phyloP scores from a whole-genome alignment of 2,113 vertebrate species.

The Cichladusa arquata region DNA sequence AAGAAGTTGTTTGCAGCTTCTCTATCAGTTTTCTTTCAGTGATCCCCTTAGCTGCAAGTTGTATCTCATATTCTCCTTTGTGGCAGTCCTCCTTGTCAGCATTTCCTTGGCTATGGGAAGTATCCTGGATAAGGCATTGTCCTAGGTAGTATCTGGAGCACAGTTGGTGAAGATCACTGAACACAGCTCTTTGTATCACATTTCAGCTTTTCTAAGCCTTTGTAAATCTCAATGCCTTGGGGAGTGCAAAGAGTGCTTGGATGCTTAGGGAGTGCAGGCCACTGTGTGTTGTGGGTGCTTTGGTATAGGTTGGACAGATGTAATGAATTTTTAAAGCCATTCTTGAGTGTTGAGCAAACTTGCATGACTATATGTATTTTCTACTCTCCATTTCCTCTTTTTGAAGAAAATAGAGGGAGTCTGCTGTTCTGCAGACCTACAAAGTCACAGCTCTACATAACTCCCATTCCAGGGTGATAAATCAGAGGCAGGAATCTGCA shows the following conservation, averaged over 20 bases:
- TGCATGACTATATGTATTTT: neutral
- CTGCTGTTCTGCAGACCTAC: neutral
- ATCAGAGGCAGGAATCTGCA: neutral
- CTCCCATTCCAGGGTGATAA: neutral
- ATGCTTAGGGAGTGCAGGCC: neutral
- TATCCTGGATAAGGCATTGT: neutral
- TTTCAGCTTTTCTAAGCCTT: neutral
- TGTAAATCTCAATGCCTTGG: rapidly evolving
- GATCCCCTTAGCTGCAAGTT: neutral
- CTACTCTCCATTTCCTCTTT: neutral
- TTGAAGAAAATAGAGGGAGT: neutral
- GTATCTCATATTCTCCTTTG: neutral
- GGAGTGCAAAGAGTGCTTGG: neutral
- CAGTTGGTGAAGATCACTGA: neutral
- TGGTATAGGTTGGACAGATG: neutral
- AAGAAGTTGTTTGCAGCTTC: neutral
- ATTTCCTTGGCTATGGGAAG: neutral
- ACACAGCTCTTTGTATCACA: neutral
- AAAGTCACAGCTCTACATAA: neutral
- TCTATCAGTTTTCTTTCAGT: neutral
- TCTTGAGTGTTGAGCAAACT: neutral
- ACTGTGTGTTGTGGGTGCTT: neutral
- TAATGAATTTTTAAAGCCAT: neutral
- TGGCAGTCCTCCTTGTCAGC: neutral
- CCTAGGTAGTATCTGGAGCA: neutral